Base-by-base conservation (phyloP, 1,140 invertebrate genomes). In the Brachionus paranguensis region DNA sequence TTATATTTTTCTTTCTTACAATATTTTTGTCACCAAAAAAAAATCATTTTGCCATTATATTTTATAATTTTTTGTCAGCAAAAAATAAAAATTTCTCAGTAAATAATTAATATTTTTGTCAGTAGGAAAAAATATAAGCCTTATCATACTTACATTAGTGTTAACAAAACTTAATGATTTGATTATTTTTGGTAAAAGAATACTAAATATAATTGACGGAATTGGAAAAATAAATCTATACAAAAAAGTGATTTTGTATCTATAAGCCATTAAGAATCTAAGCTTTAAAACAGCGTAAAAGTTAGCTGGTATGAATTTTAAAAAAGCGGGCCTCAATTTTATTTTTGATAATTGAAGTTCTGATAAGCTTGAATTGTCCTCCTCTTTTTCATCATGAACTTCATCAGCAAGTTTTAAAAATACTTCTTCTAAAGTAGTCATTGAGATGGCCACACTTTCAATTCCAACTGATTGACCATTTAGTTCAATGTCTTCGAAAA, bases 341-440 rank as follows among this genome's bases (percentile, higher is more conserved):
- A 6, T 7, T 37, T 5, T 37, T 37, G 33, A 37, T 33, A 68
- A 29, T 14, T 12, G n/a, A n/a, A 68, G 5, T 33, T 68, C n/a
- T 50, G 41, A 37, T 10, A 37, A n/a, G 4, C 47, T 50, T 78
- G 65, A 33, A 33, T 29, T 24, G 8, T 14, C 17, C 33, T 70
- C 68, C 2, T 41, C 17, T 43, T 41, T 14, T 20, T 74, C 70
- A 27, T 74, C 33, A 43, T 74, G 45, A 37, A 27, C 47, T 50
- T 55, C 78, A n/a, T 81, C 53, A 27, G 53, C 78, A 24, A 81
- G 53, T n/a, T 93, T 94, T 20, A 95, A 87, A 87, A 95, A 95
- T 7, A 96, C 94, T 89, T 95, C 94, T 87, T 96, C 94, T 86
- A 96, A 91, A 0, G 94, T 95, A 8, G 94, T 94, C 3, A 94